Base-by-base conservation (phyloP, 1,140 invertebrate genomes). In the Potamilus streckersoni region DNA sequence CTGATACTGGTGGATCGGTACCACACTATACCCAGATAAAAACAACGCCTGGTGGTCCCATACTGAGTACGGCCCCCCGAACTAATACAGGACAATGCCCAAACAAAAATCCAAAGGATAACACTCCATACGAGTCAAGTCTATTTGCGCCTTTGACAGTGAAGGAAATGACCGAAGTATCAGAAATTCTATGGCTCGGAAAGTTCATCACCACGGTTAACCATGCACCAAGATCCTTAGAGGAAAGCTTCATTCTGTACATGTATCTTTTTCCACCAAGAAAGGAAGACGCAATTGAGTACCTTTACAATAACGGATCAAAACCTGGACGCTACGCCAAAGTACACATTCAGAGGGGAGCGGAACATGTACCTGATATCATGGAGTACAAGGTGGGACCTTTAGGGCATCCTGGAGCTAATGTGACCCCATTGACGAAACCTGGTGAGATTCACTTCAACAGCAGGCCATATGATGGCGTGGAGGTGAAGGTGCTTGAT, bases 351-450 rank as follows among this genome's bases (percentile, higher is more conserved):
- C 74, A 76, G 60, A 61, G 74, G 2, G 74, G 74, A 2, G 63
- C 17, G 8, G 64, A 23, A 20, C 11, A 38, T 5, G 3, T 61
- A 3, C 74, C 69, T n/a, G 74, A 76, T 57, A 31, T 76, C 15
- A 76, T 76, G 74, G 74, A 76, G 60, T 76, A 76, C 58, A 70
- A 71, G 57, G 74, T 76, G 2, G 74, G 74, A n/a, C 74, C 74
- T 17, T 58, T 76, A 23, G 64, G 27, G 27, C 19, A n/a, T 20
- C 56, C 17, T 23, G 63, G 17, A 27, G 65, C 70, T 61, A 66
- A 59, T 14, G 56, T 49, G 12, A 23, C 15, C 16, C 20, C 13
- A 12, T 17, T 65, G 60, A 66, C 23, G 27, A 5, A 58, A 19
- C 62, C 68, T 15, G 74, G 74, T 2, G 69, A 71, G 14, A 71